Evolutionary conservation across 2,113 vertebrate species (phyloP).

Genomic region (Aythya baeri): DNA sequence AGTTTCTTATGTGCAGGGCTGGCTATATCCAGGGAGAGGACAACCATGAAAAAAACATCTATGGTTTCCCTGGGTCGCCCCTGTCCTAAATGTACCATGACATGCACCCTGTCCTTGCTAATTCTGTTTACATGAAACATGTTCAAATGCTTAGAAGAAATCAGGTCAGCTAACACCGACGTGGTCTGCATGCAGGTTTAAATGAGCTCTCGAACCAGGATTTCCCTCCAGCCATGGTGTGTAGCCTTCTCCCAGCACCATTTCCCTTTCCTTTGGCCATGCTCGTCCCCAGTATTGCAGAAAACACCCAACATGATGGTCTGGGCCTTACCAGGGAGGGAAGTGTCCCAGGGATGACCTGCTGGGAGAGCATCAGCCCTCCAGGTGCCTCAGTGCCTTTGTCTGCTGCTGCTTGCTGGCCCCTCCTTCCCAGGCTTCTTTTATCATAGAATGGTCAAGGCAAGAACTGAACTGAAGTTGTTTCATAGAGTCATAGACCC

Average conservation of each 20-base stretch:
- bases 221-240: background rate
- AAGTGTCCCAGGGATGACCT: background rate
- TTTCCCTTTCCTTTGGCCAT: background rate
- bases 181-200: background rate
- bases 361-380: background rate
- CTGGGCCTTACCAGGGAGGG: background rate
- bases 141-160: background rate
- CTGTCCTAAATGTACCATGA: background rate
- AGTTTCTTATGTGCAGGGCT: background rate
- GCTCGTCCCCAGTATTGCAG: no score
- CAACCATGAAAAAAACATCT: background rate
- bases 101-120: background rate
- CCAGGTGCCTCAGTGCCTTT: background rate
- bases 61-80: background rate
- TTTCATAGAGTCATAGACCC: no score
- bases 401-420: background rate
- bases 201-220: rapidly evolving
- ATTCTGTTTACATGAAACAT: background rate
- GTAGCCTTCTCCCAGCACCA: background rate
- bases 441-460: background rate
- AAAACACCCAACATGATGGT: background rate
- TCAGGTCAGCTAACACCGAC: background rate
- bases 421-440: background rate
- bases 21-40: background rate
- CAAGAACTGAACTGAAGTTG: no score